Conservation (phyloP, 2,888 invertebrate genomes). For the Bombylius major region DNA sequence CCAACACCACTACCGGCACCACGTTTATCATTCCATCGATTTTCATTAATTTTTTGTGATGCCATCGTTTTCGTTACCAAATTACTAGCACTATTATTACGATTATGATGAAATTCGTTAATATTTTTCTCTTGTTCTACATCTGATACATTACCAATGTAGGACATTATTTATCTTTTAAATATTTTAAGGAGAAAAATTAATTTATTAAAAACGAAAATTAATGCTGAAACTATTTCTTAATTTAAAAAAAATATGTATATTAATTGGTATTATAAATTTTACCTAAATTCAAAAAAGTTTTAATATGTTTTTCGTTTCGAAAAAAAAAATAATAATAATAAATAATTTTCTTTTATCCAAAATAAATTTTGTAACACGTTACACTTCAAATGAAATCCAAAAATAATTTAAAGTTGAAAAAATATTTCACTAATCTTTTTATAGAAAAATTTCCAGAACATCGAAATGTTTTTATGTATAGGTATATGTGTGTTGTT, state of each 20-base stretch:
- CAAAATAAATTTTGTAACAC: too few species aligned
- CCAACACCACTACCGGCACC: slow-evolving; percentile 60
- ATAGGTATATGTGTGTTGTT: too few species aligned
- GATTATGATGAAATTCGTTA: slow-evolving; percentile 15
- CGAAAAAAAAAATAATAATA: too few species aligned
- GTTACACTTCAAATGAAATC: background rate
- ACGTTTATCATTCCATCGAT: slow-evolving; percentile 32
- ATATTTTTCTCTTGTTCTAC: slow-evolving; percentile 32
- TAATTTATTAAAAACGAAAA: too few species aligned
- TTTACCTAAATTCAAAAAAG: too few species aligned
- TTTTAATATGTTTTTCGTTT: too few species aligned
- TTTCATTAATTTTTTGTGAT: slow-evolving; percentile 30
- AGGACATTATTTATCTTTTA: slow-evolving; percentile 25
- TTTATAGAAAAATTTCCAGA: background rate
- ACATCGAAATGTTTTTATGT: background rate
- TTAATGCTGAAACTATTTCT: too few species aligned
- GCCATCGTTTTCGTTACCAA: slow-evolving; percentile 22
- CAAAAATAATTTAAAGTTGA: background rate
- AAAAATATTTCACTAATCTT: background rate
- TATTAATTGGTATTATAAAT: too few species aligned
- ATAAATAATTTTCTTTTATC: too few species aligned
- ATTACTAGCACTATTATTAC: slow-evolving; percentile 13
- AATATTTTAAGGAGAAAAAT: too few species aligned
- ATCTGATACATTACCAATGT: slow-evolving; percentile 33
- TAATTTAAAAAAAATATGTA: too few species aligned